Evolutionary conservation across 2,888 invertebrate species (phyloP), one percentile per base, ranked within the genome.

Genomic region (Heliconius ismenius): DNA sequence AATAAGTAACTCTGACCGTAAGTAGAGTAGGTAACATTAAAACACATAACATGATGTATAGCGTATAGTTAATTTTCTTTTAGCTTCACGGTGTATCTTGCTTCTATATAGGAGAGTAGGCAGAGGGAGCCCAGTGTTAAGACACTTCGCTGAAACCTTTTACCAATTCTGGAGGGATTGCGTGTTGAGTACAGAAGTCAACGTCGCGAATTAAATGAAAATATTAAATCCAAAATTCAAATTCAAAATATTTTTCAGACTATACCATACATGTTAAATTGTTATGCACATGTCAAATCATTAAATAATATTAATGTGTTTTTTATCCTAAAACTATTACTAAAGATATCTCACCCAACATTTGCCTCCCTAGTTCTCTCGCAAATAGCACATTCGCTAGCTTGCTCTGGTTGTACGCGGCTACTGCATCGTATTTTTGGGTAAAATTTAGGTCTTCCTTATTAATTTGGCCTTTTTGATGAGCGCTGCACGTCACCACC

Each of bases 371-470:
- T 26, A 98, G 92, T 88, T 97, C 96, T 78, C 90, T 94, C 0
- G 96, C 96, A 86, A 98, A 97, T 73, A 98, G 91, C 70, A 97
- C 84, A 88, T 96, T 97, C 21, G 97, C 97, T 73, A 98, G 93
- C 94, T 98, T 97, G 91, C 97, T 97, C 91, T 97, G 97, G 80
- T 94, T 92, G 88, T 97, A 97, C 7, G 97, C 97, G 26, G 90
- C 92, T 3, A 90, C 90, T 21, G 95, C 90, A 88, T 96, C 95
- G 87, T 97, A 97, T 36, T 91, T 86, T 63, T 90, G 87, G 10
- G 93, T 94, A 84, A 95, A 95, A 90, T 97, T 97, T 60, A 97
- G 94, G 90, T 98, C 97, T 0, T 95, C 91, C 82, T 95, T 95
- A 83, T 96, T 95, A 49, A 98, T 96, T 83, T 86, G 89, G 0